Conservation (phyloP, 2,113 vertebrate genomes). For the Hippocampus zosterae region DNA sequence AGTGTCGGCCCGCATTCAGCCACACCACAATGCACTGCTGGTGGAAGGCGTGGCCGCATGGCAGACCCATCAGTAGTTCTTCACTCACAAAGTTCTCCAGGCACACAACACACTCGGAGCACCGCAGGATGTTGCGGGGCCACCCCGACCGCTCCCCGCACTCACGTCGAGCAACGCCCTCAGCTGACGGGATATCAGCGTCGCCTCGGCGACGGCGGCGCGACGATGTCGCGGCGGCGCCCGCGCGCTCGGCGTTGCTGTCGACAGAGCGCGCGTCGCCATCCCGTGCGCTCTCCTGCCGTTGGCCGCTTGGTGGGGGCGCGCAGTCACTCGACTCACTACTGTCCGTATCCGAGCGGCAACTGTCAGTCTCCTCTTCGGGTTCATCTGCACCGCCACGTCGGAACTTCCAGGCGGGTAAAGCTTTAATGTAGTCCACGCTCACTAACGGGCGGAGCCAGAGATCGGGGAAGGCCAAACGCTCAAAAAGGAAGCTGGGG, state of each 20-base stretch:
- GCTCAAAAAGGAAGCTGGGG: slow-evolving; percentile 84
- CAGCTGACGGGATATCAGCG: not conserved
- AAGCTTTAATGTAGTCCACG: slow-evolving; percentile 88
- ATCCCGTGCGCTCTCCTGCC: not conserved
- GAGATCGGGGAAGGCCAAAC: slow-evolving; percentile 90
- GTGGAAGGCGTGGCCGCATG: slow-evolving; percentile 94
- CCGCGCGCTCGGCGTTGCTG: not conserved
- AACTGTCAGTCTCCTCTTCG: slow-evolving; percentile 5
- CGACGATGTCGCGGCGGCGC: not conserved
- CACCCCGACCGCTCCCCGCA: slow-evolving; percentile 78
- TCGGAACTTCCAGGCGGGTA: slow-evolving; percentile 85
- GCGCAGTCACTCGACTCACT: not conserved
- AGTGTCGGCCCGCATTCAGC: slow-evolving; percentile 86
- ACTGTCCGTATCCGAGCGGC: slow-evolving; percentile 7
- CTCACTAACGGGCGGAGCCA: slow-evolving; percentile 93
- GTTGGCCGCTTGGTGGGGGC: not conserved
- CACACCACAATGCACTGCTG: slow-evolving; percentile 93
- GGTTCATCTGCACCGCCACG: slow-evolving; percentile 18
- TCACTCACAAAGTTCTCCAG: slow-evolving; percentile 85
- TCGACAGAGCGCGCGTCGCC: not conserved
- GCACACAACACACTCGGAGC: slow-evolving; percentile 95
- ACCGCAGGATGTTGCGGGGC: slow-evolving; percentile 81
- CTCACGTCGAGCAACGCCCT: slow-evolving; percentile 28
- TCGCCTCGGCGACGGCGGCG: slow-evolving; percentile 2
- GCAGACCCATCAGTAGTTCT: slow-evolving; percentile 87